Evolutionary conservation across 2,797 vertebrate genomes (phyloP).

Genomic region (Sebastes paucispinis): DNA sequence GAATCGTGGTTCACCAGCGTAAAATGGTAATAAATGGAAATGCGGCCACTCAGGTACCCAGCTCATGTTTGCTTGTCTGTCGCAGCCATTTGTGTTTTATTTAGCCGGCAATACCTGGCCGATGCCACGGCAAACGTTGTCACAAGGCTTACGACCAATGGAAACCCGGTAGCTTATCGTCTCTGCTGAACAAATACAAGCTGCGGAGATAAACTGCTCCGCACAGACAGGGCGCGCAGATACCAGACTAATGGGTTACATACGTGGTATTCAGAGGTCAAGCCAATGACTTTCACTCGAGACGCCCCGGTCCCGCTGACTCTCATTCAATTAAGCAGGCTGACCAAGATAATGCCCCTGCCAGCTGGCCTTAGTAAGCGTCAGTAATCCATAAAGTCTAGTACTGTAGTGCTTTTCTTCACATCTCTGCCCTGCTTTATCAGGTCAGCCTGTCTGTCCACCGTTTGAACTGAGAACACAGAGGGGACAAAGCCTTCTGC

Average conservation of each 20-base stretch:
- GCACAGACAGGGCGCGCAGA: constrained; percentile 39
- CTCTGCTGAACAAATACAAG: constrained; percentile 55
- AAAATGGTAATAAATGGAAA: constrained; percentile 73
- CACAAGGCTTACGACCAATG: constrained; percentile 28
- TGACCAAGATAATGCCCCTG: constrained; percentile 73
- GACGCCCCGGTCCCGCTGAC: constrained; percentile 67
- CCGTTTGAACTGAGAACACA: constrained; percentile 36
- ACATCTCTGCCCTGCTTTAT: constrained; percentile 50
- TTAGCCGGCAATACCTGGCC: constrained; percentile 35
- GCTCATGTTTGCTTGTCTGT: constrained; percentile 5
- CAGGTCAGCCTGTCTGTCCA: constrained; percentile 53
- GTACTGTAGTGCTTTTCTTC: constrained; percentile 56
- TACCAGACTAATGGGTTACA: constrained; percentile 73
- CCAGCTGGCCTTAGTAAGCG: constrained; percentile 75
- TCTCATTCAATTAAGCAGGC: constrained; percentile 77
- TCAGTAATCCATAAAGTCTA: constrained; percentile 76
- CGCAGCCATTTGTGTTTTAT: constrained; percentile 28
- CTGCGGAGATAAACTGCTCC: constrained; percentile 53
- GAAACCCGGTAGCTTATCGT: constrained; percentile 61
- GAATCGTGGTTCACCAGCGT: constrained; percentile 29
- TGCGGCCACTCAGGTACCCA: constrained; percentile 41
- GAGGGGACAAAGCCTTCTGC: constrained; percentile 6
- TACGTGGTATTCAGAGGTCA: constrained; percentile 73
- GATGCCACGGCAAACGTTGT: constrained; percentile 33
- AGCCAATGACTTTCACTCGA: constrained; percentile 78